Evolutionary conservation across 2,888 invertebrate species (phyloP).

Genomic region (Nematopogon swammerdamellus): DNA sequence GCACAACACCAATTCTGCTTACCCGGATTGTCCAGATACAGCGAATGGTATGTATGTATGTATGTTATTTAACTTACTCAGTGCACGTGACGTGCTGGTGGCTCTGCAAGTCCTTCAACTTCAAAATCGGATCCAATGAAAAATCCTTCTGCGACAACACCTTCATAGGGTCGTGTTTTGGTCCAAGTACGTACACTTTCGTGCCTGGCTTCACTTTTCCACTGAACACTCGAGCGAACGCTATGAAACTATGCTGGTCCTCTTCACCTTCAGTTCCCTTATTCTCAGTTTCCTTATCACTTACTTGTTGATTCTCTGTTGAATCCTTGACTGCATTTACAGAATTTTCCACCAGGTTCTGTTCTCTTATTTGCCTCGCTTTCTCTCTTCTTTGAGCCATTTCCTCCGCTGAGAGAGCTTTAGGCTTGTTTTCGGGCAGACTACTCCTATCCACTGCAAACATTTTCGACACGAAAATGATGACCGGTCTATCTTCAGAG

Average conservation of each 20-base stretch:
- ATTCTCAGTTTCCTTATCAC: conserved; percentile 8
- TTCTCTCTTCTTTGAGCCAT: conserved; percentile 64
- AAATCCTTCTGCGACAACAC: conserved; percentile 41
- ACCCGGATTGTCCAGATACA: too few species aligned
- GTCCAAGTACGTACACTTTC: conserved; percentile 78
- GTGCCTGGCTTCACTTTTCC: conserved; percentile 76
- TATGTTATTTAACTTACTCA: conserved; percentile 35
- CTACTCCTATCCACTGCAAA: conserved; percentile 72
- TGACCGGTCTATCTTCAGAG: conserved; percentile 60
- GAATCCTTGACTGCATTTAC: conserved; percentile 14
- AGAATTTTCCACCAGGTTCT: conserved; percentile 25
- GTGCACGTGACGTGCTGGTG: conserved; percentile 64
- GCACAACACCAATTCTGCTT: too few species aligned
- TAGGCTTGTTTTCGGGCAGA: conserved; percentile 77
- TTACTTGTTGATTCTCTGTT: conserved; percentile 17
- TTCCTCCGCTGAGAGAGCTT: conserved; percentile 72
- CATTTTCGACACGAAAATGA: conserved; percentile 88
- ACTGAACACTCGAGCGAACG: conserved; percentile 91
- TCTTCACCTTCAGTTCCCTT: conserved; percentile 29
- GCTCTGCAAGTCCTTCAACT: conserved; percentile 57
- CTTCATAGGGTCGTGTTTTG: conserved; percentile 80
- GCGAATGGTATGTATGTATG: too few species aligned
- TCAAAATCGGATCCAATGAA: conserved; percentile 39
- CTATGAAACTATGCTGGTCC: conserved; percentile 72
- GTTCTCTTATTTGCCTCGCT: conserved; percentile 64